Evolutionary conservation across 1,140 invertebrate species (phyloP).

Genomic region (Drosophila truncata): DNA sequence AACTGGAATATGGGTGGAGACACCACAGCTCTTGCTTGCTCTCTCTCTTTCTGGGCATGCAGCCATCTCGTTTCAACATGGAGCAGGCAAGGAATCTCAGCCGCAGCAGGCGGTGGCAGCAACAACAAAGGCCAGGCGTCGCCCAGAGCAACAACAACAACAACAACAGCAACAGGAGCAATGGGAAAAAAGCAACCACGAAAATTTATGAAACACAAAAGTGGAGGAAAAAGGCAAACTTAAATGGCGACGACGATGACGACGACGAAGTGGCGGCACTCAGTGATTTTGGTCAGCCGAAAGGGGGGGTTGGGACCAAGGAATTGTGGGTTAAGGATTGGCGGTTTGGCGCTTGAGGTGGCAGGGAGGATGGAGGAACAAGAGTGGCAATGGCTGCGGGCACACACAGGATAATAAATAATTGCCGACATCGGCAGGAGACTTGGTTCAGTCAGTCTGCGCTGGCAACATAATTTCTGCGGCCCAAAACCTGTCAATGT

Average conservation of each 20-base stretch:
- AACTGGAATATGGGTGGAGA: conserved; percentile 81
- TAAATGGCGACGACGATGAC: conserved; percentile 74
- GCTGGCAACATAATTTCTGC: conserved; percentile 74
- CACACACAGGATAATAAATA: conserved; percentile 79
- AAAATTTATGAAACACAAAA: conserved; percentile 78
- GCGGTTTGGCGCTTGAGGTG: conserved; percentile 16
- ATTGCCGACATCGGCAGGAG: conserved; percentile 58
- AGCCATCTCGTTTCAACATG: conserved; percentile 21
- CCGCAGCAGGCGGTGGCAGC: conserved; percentile 39
- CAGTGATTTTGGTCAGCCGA: conserved; percentile 56
- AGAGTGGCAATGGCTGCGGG: conserved; percentile 70
- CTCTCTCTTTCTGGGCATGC: conserved; percentile 19
- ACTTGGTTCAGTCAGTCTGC: conserved; percentile 27
- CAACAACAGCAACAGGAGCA: conserved; percentile 15
- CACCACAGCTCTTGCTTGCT: conserved; percentile 31
- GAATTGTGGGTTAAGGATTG: conserved; percentile 8
- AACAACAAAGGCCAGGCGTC: conserved; percentile 55
- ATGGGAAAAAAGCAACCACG: conserved; percentile 67
- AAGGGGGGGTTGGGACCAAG: conserved; percentile 1
- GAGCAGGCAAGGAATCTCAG: conserved; percentile 59
- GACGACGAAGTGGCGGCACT: conserved; percentile 50
- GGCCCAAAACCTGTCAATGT: conserved; percentile 58
- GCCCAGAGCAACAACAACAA: conserved; percentile 61
- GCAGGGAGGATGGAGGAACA: conserved; percentile 38
- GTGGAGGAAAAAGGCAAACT: conserved; percentile 58